A percentile compares a stretch with the other conserved stretches of the same genome.
Evolutionary conservation across 2,888 invertebrate genomes (phyloP).

Genomic region (Papilio protenor): DNA sequence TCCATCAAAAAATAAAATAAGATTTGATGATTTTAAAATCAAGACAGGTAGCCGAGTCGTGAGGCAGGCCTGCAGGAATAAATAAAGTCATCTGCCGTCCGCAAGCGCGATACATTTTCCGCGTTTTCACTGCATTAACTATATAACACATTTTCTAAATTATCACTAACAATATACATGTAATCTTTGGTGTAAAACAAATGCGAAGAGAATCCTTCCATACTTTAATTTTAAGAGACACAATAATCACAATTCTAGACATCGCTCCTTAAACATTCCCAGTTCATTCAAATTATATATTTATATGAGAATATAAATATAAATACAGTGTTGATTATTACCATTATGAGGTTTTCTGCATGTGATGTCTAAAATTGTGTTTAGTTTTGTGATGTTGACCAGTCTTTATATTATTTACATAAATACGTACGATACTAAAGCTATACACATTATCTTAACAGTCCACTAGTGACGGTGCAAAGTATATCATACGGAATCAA

Average conservation of each 20-base stretch:
- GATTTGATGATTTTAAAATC: not conserved
- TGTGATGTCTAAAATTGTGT: slow-evolving; percentile 19
- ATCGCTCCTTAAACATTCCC: not conserved
- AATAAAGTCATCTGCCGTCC: not conserved
- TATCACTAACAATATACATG: slow-evolving; percentile 43
- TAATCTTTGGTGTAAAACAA: slow-evolving; percentile 50
- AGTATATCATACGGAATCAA: slow-evolving; percentile 15
- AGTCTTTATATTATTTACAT: slow-evolving; percentile 41
- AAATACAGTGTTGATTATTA: not conserved
- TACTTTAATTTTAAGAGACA: slow-evolving; percentile 8
- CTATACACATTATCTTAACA: slow-evolving; percentile 18
- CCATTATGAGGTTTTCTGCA: not conserved
- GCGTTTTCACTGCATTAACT: slow-evolving; percentile 38
- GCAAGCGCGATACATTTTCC: slow-evolving; percentile 26
- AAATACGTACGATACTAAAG: slow-evolving; percentile 27
- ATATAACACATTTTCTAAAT: slow-evolving; percentile 41
- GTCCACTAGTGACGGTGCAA: slow-evolving; percentile 25
- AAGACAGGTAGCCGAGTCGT: not conserved
- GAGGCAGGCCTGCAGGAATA: not conserved
- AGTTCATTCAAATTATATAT: slow-evolving; percentile 9
- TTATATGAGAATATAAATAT: not conserved
- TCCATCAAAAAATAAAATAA: not conserved
- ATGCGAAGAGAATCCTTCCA: slow-evolving; percentile 3
- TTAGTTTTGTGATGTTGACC: slow-evolving; percentile 24
- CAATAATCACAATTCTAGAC: slow-evolving; percentile 38